phyloP scores from a whole-genome alignment of 1,140 invertebrate species.

The honey bee (Apis mellifera) region DNA sequence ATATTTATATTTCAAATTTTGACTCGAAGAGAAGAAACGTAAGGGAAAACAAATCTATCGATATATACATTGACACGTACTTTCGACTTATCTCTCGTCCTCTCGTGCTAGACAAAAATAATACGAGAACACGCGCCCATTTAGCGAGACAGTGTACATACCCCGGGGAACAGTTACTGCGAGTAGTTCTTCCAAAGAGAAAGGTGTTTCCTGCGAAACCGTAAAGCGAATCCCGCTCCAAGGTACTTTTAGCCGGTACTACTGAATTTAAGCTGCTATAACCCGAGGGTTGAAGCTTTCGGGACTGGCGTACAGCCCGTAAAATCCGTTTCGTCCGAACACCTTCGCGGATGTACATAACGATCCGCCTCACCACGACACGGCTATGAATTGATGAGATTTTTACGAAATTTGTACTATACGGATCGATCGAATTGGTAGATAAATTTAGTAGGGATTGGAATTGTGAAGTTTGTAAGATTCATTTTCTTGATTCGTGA shows the following conservation, averaged over 20 bases:
- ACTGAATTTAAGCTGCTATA: conserved; percentile 61
- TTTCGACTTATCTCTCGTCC: neutral
- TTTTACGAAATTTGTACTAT: conserved; percentile 42
- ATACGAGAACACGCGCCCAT: conserved; percentile 23
- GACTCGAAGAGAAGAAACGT: neutral
- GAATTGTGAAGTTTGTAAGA: too few species aligned
- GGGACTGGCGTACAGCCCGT: conserved; percentile 47
- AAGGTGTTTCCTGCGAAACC: conserved; percentile 54
- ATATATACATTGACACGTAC: too few species aligned
- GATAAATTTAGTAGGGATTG: too few species aligned
- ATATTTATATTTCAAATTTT: too few species aligned
- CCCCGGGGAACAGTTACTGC: conserved; percentile 55
- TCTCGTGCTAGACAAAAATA: conserved; percentile 31
- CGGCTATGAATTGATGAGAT: conserved; percentile 10
- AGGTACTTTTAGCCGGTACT: conserved; percentile 57
- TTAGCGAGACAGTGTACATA: conserved; percentile 42
- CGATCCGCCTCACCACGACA: neutral
- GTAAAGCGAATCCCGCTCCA: conserved; percentile 59
- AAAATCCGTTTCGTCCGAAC: conserved; percentile 62
- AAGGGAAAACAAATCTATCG: neutral
- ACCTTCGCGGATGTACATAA: conserved; percentile 26
- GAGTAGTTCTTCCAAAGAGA: conserved; percentile 45
- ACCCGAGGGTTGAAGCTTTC: conserved; percentile 52
- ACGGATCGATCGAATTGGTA: neutral
- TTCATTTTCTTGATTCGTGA: too few species aligned